Evolutionary conservation across 2,888 invertebrate species (phyloP), one percentile per base, ranked within the genome.

Genomic region (Anthophora plumipes): DNA sequence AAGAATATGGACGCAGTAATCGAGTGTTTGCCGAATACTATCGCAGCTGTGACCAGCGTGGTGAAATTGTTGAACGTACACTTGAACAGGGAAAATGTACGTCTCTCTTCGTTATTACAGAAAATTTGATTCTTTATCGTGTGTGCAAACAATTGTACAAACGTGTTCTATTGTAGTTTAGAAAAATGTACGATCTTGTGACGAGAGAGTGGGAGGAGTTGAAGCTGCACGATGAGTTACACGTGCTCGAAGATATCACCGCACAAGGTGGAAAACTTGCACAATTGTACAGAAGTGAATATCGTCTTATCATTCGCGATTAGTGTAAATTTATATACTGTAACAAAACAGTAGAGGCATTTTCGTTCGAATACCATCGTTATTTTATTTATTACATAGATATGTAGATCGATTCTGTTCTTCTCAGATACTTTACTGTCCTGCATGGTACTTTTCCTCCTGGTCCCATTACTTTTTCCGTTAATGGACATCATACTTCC

Each of bases 401-500:
- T n/a, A n/a, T n/a, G n/a, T n/a, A 14, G 0, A 48, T 22, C 1
- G 2, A 14, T 17, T 0, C 0, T 14, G 17, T n/a, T 39, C 8
- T 50, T 55, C 48, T n/a, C 48, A 73, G 72, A 12, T 3, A 41
- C 17, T 4, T 6, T 73, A 17, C 3, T 39, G n/a, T 1, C 12
- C 6, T 31, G 14, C n/a, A 0, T 67, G 12, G 7, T 9, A 25
- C 0, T 57, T 0, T 73, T 66, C 0, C 0, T 67, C 4, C 0
- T 17, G 20, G 0, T 68, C 0, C 73, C 73, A 8, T 14, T 67
- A 43, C 0, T 12, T 7, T 43, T 11, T 0, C 31, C 66, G 0
- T 0, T 66, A n/a, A 2, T 82, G 0, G 77, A 82, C 8, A 8
- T 72, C 0, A 11, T 81, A 0, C 22, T 39, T 17, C 64, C 81